Evolutionary conservation across 37 sponge, comb jelly and placozoan genomes (phyloP).

Genomic region (Corticium candelabrum): DNA sequence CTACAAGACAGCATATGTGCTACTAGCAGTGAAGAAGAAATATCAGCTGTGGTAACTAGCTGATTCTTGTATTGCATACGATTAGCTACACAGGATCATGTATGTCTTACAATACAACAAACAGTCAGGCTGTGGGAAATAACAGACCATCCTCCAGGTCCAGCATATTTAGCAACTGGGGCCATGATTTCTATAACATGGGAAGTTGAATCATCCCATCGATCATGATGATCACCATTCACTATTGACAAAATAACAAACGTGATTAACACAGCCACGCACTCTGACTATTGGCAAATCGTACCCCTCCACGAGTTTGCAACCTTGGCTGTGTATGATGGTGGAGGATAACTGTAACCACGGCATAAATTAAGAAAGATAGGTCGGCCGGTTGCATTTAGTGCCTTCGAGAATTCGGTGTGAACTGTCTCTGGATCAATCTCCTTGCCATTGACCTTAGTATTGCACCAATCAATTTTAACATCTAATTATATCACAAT

Average conservation of each 20-base stretch:
- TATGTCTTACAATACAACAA: too few relatives aligned
- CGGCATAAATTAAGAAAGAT: constrained; percentile 70
- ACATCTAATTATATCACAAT: too few relatives aligned
- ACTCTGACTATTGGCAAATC: too few relatives aligned
- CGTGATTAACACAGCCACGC: too few relatives aligned
- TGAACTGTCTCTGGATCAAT: constrained; percentile 59
- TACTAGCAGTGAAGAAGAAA: too few relatives aligned
- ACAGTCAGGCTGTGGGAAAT: too few relatives aligned
- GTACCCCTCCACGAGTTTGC: constrained; percentile 81
- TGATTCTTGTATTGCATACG: too few relatives aligned
- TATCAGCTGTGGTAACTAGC: too few relatives aligned
- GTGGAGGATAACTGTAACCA: constrained; percentile 55
- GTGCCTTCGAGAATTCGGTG: constrained; percentile 56
- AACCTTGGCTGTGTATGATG: constrained; percentile 52
- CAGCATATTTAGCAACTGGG: constrained; percentile 42
- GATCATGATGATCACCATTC: constrained; percentile 59
- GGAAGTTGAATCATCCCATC: constrained; percentile 48
- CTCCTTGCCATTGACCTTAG: constrained; percentile 54
- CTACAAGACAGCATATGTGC: constrained; percentile 56
- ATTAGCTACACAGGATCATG: too few relatives aligned
- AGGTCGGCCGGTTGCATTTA: constrained; percentile 53
- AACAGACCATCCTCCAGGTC: constrained; percentile 83
- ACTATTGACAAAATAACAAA: too few relatives aligned
- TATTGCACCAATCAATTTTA: constrained; percentile 85
- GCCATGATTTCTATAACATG: constrained; percentile 49